Evolutionary conservation across 2,113 vertebrate species (phyloP).

Genomic region (Prunella himalayana): DNA sequence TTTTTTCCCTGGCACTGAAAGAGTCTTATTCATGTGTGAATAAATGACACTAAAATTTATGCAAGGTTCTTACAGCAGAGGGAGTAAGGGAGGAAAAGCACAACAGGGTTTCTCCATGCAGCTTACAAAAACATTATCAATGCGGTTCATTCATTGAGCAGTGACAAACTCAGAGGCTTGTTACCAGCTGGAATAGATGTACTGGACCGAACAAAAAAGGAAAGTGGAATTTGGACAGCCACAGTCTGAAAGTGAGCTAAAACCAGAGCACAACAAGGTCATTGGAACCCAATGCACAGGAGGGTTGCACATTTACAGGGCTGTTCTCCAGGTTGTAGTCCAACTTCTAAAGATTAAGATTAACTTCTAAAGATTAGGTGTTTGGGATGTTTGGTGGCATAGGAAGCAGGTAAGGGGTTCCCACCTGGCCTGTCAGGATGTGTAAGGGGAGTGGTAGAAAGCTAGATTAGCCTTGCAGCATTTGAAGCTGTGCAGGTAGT

Average conservation of each 20-base stretch:
- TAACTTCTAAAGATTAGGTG: background rate
- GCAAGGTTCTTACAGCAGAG: constrained; percentile 4
- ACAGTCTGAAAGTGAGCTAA: background rate
- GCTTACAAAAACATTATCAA: background rate
- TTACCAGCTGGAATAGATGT: background rate
- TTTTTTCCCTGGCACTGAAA: background rate
- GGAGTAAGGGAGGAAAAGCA: constrained; percentile 17
- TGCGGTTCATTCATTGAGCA: constrained; percentile 2
- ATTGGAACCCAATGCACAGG: background rate
- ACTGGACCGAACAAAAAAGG: background rate
- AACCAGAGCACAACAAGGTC: background rate
- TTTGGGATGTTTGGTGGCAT: background rate
- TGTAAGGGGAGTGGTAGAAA: background rate
- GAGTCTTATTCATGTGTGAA: constrained; percentile 32
- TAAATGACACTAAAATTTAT: constrained; percentile 38
- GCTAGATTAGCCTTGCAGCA: background rate
- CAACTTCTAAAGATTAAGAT: background rate
- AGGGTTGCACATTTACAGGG: background rate
- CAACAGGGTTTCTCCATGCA: constrained; percentile 17
- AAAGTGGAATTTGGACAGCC: background rate
- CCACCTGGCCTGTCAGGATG: background rate
- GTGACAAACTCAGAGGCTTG: background rate
- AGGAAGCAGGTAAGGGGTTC: background rate
- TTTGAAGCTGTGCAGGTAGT: background rate
- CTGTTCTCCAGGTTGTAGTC: background rate